Percentiles rank a stretch among this genome's conserved stretches.
Evolutionary conservation across 2,888 invertebrate species (phyloP).

Genomic region (Calameuta filiformis): DNA sequence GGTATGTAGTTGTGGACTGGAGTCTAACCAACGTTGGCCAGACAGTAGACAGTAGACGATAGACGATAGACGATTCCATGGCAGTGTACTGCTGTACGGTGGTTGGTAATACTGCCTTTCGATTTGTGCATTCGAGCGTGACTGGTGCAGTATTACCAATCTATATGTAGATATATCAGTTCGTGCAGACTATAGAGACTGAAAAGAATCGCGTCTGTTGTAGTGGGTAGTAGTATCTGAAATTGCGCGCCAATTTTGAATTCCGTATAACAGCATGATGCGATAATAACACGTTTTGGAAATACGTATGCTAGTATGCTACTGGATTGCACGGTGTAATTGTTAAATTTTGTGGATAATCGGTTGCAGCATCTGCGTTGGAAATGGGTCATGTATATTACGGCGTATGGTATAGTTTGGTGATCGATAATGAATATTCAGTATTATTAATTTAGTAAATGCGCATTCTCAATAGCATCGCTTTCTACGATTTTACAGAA

Average conservation of each 20-base stretch:
- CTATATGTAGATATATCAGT: not conserved
- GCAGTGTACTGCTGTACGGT: not conserved
- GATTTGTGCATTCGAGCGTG: slow-evolving; percentile 25
- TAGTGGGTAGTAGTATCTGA: not conserved
- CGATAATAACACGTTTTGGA: no score
- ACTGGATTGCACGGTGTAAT: not conserved
- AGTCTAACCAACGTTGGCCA: slow-evolving; percentile 7
- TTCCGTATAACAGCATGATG: not conserved
- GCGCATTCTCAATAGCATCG: not conserved
- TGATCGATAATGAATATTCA: not conserved
- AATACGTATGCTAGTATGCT: no score
- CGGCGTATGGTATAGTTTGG: not conserved
- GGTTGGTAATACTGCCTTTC: slow-evolving; percentile 22
- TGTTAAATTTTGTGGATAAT: not conserved
- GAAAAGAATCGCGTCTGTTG: not conserved
- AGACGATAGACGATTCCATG: not conserved
- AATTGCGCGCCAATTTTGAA: not conserved
- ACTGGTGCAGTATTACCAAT: slow-evolving; percentile 26
- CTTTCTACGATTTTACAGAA: not conserved
- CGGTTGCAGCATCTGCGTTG: not conserved
- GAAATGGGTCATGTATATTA: not conserved
- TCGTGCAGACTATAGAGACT: not conserved
- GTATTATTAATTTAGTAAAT: not conserved
- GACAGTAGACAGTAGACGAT: slow-evolving; percentile 1
- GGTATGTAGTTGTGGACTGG: slow-evolving; percentile 9